Base-by-base conservation (phyloP, 2,888 invertebrate species). In the Hemistola chrysoprasaria region DNA sequence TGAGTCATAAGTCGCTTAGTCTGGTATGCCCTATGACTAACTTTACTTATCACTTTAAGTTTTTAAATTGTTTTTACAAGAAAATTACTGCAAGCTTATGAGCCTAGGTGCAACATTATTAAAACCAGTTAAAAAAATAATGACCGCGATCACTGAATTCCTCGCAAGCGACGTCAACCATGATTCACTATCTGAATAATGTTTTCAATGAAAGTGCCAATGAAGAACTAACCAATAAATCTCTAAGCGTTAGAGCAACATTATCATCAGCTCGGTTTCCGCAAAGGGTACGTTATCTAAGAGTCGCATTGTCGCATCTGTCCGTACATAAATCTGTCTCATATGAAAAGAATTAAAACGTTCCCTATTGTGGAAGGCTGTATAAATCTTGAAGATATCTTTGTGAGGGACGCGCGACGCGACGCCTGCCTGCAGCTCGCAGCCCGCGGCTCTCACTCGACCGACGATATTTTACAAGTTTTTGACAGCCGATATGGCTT, bases 401-500 rank as follows among this genome's bases (percentile, higher is more conserved):
- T 82, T 79, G 82, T 81, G 82, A 80, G 79, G 71, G 80, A 78
- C 79, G 76, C 78, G 69, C 36, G 3, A 4, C 46, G 37, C n/a
- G 8, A n/a, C n/a, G n/a, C n/a, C n/a, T n/a, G n/a, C n/a, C n/a
- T n/a, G n/a, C n/a, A n/a, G n/a, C n/a, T n/a, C 65, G 74, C 73
- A 76, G 81, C 75, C 73, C 70, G 72, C 67, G 71, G 74, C 70
- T 65, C 71, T 72, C 71, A 56, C 62, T 65, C 62, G 62, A 67
- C 78, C 78, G 81, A 85, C 91, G 85, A 92, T 92, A 92, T 91
- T 92, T 92, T 90, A 92, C 90, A 90, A 91, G 90, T 91, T 91
- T 91, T 91, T 91, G 92, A 92, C 92, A 91, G 89, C 78, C 84
- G 85, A 83, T 90, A 91, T 90, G 90, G 90, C 90, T 90, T 88